Evolutionary conservation across 2,797 vertebrate genomes (phyloP), one percentile per base, ranked within the genome.

Genomic region (Macrochelys suwanniensis): DNA sequence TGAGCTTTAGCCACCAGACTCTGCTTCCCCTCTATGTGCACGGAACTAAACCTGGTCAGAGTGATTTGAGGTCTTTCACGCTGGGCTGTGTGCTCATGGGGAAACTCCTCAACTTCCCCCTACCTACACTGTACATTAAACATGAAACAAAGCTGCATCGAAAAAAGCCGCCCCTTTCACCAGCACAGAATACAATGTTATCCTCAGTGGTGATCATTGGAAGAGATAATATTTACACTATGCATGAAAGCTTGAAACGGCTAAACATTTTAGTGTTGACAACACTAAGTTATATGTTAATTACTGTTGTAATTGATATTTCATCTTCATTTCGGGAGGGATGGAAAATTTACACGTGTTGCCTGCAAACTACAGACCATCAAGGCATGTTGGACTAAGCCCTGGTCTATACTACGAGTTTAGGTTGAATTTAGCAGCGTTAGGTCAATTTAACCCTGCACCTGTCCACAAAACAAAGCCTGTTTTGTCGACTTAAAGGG

Each of bases 21-120:
- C 45, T 80, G 80, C 50, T 88, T 49, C 31, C 28, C 9, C 1
- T 1, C 16, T 53, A 13, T 0, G 1, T 25, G 59, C 25, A 21
- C 5, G 84, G 54, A 37, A 15, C 33, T 88, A 68, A 59, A 13
- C 50, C 53, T n/a, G 33, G 16, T 59, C n/a, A 7, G 89, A 88
- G 89, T 9, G 8, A 76, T 16, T 47, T 76, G 25, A 76, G 74
- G 23, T 28, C 74, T 28, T 26, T 76, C 74, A 76, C 25, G 28
- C 45, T 47, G 7, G 37, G 7, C 13, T 76, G 45, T 7, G 11
- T 76, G 11, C 74, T 76, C 25, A 13, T 47, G 28, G 53, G 42
- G 54, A 50, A 82, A 92, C 81, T 57, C 86, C 26, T 25, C 80
- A 89, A n/a, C 56, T 94, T 95, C 61, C 47, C 91, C 50, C 4